A percentile compares a stretch with the other conserved stretches of the same genome.
Evolutionary conservation across 2,888 invertebrate species (phyloP).

Genomic region (Luperina testacea): DNA sequence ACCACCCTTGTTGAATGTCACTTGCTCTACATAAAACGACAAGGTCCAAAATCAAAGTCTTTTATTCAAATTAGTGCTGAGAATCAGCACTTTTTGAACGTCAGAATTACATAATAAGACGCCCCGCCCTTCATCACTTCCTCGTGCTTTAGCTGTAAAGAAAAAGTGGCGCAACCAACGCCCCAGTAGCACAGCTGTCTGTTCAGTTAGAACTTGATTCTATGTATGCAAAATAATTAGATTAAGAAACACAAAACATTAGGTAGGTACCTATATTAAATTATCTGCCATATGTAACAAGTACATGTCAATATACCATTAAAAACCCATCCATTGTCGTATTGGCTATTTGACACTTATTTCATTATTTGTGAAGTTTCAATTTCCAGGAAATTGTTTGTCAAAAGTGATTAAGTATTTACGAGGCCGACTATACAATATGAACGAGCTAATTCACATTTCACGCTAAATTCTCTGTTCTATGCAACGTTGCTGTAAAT

Average conservation of each 20-base stretch:
- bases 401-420: not conserved
- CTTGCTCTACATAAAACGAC: not conserved
- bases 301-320: not conserved
- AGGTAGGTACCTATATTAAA: not conserved
- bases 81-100: not conserved
- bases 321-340: not conserved
- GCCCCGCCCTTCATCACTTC: not conserved
- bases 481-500: constrained; percentile 57
- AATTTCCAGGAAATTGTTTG: not conserved
- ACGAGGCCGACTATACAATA: no score
- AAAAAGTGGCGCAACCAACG: not conserved
- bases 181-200: not conserved
- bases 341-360: no score
- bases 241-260: not conserved
- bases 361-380: not conserved
- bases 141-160: not conserved
- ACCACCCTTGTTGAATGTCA: not conserved
- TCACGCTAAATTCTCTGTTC: constrained; percentile 61
- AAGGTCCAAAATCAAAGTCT: not conserved
- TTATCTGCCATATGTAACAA: not conserved
- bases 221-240: not conserved
- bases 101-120: not conserved
- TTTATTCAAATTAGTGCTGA: not conserved
- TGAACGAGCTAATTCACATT: constrained; percentile 60
- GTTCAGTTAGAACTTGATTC: not conserved